These are phyloP conservation scores for Vannuccia rotundouncinata DNA, from an alignment of 2,888 invertebrate genomes.

Conservation along the genomic window DNA sequence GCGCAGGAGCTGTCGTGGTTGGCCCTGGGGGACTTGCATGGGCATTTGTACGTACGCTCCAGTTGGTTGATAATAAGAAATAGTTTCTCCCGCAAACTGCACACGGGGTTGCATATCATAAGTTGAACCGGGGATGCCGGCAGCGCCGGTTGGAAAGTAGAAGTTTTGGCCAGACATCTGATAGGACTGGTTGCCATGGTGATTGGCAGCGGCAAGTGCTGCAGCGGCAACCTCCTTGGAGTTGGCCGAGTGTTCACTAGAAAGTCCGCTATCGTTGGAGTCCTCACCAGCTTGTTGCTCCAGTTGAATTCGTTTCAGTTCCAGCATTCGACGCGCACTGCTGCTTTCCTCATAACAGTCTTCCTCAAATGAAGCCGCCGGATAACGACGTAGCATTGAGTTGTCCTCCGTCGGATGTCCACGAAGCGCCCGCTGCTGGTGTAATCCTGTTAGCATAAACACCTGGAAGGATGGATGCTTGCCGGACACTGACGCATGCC, in stretches of 20 bases:
- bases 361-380: neutral
- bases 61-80: neutral
- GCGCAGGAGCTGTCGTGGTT: neutral
- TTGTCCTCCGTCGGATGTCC: neutral
- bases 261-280: slow-evolving; percentile 43
- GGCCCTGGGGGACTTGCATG: neutral
- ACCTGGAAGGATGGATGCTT: neutral
- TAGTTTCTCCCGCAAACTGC: neutral
- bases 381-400: neutral
- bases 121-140: too few species aligned
- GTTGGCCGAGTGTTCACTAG: slow-evolving; percentile 41
- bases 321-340: slow-evolving; percentile 27
- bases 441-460: neutral
- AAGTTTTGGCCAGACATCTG: slow-evolving; percentile 1
- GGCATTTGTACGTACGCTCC: slow-evolving; percentile 5
- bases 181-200: slow-evolving; percentile 11
- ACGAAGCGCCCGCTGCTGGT: neutral
- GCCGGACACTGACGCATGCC: neutral
- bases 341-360: slow-evolving; percentile 10
- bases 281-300: slow-evolving; percentile 41
- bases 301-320: slow-evolving; percentile 37
- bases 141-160: neutral
- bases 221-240: slow-evolving; percentile 28
- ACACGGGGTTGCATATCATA: neutral
- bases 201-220: neutral